Base-by-base conservation (phyloP, 2,113 vertebrate species). In the Tinamus guttatus region DNA sequence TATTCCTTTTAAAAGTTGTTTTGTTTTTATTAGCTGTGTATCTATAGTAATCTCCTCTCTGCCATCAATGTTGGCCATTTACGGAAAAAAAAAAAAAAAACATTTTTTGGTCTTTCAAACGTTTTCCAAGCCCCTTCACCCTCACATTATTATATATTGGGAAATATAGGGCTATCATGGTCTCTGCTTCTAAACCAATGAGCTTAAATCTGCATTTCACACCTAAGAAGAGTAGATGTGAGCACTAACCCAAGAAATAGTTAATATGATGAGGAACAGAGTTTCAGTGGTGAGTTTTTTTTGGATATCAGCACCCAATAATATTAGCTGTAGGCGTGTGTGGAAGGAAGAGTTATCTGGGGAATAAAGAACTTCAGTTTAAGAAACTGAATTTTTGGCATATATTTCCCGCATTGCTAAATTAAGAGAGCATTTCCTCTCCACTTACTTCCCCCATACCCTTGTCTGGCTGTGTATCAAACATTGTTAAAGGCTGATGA, bases 391-490 rank as follows among this genome's bases (percentile, higher is more conserved):
- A 51, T 86, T 92, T 96, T 81, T 97, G 84, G 69, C 79, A 77
- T 90, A 88, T 87, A 34, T 93, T 96, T 96, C 59, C 74, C n/a
- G 67, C 47, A 71, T 32, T 27, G 25, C 60, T 91, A 95, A 93
- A 86, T 90, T 86, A 69, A 76, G n/a, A n/a, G n/a, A n/a, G 74
- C 67, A 74, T 92, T 92, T 47, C 30, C n/a, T 79, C 67, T 90
- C 59, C 38, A 0, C 0, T 81, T 90, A 75, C 45, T 84, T 83
- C 85, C 77, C 70, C 87, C 70, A 27, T 95, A 85, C 80, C 76
- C 84, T 95, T 95, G 90, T 73, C 83, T 97, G 90, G 94, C 92
- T 90, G 87, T 65, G 43, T 79, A 96, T 94, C 93, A 93, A 95
- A 97, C 54, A 58, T 87, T 79, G 63, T 95, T 95, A 81, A 94